A percentile compares a stretch with the other conserved stretches of the same genome.
Evolutionary conservation across 2,113 vertebrate genomes (phyloP).

Genomic region (Notechis scutatus): DNA sequence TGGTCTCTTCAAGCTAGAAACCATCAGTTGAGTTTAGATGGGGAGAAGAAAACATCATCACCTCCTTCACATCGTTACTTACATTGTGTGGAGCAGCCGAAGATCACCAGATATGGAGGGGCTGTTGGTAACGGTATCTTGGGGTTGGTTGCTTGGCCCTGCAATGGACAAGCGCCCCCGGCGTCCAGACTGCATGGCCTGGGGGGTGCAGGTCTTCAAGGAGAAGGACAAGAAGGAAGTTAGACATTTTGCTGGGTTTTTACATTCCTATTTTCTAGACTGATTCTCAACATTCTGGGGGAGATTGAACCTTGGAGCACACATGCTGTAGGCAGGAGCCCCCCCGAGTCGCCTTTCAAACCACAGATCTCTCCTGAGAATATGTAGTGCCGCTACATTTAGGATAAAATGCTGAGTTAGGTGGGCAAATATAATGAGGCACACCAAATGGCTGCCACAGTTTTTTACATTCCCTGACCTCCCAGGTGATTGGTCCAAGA

Average conservation of each 20-base stretch:
- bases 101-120: conserved; percentile 26
- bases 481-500: background rate
- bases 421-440: background rate
- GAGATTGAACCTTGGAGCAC: background rate
- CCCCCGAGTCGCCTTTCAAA: background rate
- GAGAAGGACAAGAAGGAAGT: background rate
- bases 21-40: background rate
- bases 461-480: background rate
- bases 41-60: background rate
- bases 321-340: background rate
- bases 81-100: conserved; percentile 20
- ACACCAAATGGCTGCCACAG: background rate
- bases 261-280: background rate
- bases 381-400: background rate
- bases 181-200: conserved; percentile 19
- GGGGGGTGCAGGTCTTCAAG: background rate
- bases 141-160: background rate
- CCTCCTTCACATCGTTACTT: background rate
- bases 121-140: background rate
- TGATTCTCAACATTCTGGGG: background rate
- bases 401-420: background rate
- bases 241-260: background rate
- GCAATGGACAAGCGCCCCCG: background rate
- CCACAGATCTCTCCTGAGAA: background rate
- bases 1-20: too few relatives aligned